Evolutionary conservation across 2,113 vertebrate genomes (phyloP).

Genomic region (Sorex araneus): DNA sequence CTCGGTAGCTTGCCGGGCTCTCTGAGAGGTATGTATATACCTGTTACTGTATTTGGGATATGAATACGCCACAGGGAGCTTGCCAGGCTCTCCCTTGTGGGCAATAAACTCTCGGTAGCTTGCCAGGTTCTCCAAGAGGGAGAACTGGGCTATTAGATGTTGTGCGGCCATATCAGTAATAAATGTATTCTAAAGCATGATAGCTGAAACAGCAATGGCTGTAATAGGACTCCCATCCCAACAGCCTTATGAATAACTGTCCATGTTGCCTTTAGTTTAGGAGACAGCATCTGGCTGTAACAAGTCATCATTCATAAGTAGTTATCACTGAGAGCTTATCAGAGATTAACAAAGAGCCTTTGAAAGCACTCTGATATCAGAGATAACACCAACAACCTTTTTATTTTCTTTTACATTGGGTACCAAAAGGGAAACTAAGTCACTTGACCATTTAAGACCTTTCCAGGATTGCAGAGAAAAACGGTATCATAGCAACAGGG

Average conservation of each 20-base stretch:
- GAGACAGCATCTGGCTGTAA: not conserved
- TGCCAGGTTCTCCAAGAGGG: too few species aligned
- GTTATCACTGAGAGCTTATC: not conserved
- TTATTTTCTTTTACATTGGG: not conserved
- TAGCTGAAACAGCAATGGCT: not conserved
- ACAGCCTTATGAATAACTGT: not conserved
- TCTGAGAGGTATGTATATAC: too few species aligned
- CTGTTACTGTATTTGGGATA: too few species aligned
- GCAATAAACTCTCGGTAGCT: too few species aligned
- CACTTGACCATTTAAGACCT: not conserved
- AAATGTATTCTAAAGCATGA: not conserved
- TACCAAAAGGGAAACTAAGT: not conserved
- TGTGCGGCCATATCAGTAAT: too few species aligned
- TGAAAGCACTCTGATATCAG: not conserved
- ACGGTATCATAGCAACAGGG: not conserved
- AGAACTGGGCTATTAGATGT: too few species aligned
- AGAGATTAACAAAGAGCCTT: not conserved
- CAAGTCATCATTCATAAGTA: not conserved
- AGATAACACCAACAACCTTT: slow-evolving; percentile 4
- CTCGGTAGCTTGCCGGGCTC: too few species aligned
- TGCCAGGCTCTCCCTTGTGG: too few species aligned
- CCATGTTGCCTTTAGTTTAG: not conserved
- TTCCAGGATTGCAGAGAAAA: not conserved
- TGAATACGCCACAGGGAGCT: too few species aligned
- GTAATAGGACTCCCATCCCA: accelerated